Evolutionary conservation across 2,113 vertebrate species (phyloP).

Genomic region (Microcebus ravelobensis): DNA sequence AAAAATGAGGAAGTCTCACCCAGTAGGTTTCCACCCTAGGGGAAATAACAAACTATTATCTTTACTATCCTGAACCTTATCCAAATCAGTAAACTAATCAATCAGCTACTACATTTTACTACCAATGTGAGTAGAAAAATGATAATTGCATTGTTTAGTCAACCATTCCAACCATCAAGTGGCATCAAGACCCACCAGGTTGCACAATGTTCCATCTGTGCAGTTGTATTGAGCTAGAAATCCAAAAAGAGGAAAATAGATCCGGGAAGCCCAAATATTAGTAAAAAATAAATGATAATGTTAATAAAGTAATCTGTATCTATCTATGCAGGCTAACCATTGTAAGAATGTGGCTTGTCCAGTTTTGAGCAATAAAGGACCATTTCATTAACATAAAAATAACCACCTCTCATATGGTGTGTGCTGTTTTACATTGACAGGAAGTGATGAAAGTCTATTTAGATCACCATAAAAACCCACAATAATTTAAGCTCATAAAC

Average conservation of each 20-base stretch:
- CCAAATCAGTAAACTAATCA: conserved; percentile 42
- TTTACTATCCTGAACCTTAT: neutral
- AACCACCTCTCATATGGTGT: neutral
- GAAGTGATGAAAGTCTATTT: neutral
- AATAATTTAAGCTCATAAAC: neutral
- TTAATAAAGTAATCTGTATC: neutral
- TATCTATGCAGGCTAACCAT: neutral
- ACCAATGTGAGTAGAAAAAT: conserved; percentile 11
- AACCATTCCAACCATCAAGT: neutral
- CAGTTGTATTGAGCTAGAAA: neutral
- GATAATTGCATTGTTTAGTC: neutral
- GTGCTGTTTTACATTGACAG: neutral
- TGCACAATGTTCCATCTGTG: neutral
- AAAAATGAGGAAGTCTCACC: neutral
- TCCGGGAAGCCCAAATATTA: neutral
- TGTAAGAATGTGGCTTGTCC: neutral
- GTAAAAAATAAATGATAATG: neutral
- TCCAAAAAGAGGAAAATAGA: neutral
- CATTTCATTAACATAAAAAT: neutral
- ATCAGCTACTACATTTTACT: neutral
- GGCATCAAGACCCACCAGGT: neutral
- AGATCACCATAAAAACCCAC: neutral
- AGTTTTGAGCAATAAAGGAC: neutral
- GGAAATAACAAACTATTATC: neutral
- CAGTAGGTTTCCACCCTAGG: neutral